Evolutionary conservation across 2,888 invertebrate genomes (phyloP), one percentile per base, ranked within the genome.

Genomic region (Zele albiditarsus): DNA sequence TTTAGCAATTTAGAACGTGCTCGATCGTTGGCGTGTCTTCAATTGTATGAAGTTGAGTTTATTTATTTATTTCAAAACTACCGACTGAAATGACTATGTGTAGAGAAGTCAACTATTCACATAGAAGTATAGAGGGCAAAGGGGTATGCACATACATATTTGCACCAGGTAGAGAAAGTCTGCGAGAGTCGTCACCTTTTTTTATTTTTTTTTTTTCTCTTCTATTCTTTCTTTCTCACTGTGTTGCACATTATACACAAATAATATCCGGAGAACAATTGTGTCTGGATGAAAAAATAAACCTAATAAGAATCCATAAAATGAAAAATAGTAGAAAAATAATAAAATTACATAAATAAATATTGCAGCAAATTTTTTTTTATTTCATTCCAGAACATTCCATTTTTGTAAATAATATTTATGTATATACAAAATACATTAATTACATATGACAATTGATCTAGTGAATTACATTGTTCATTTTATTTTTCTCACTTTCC

Each of bases 81-180:
- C 38, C 10, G 38, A 12, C 38, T 38, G 38, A 38, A 38, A 66
- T 31, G 33, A 33, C 31, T 63, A 33, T 63, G 31, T 63, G 63
- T 16, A 28, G 23, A 20, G 38, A 65, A 38, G 65, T 67, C n/a
- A 46, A 67, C 23, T 46, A 67, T 67, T 67, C 49, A 46, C 23
- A 27, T 46, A 27, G 25, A 23, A 65, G 20, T 33, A 31, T 53
- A 53, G 20, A 53, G 20, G 8, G 20, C 20, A 20, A 53, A 20
- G 53, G 53, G 53, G 53, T 53, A 53, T 53, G 10, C 53, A 20
- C 53, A 53, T 53, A 20, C 20, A 53, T 53, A 53, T 53, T 20
- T 53, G 20, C 53, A 46, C 20, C 8, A 53, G 53, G 53, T 20
- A 53, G 27, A 67, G 27, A 67, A 27, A 67, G 38, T 65, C 14